Conservation (phyloP, 1,140 invertebrate genomes). For the Capitella teleta region DNA sequence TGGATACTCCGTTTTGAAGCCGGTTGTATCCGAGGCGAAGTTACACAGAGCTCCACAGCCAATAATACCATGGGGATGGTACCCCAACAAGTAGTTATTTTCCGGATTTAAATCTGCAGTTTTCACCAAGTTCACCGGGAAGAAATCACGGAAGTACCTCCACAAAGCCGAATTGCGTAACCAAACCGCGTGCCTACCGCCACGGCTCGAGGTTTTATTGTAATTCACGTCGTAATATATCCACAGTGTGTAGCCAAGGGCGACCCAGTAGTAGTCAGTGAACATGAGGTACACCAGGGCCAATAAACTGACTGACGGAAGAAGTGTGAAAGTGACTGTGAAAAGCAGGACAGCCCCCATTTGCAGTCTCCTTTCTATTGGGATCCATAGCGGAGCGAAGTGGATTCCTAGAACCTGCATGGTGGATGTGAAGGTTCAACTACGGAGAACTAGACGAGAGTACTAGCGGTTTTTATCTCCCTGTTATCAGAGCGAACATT, state of each 20-base stretch:
- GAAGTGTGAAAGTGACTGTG: constrained; percentile 54
- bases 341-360: constrained; percentile 61
- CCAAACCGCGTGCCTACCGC: constrained; percentile 54
- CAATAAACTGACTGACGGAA: constrained; percentile 44
- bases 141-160: constrained; percentile 66
- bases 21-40: constrained; percentile 64
- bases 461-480: too few relatives aligned
- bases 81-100: constrained; percentile 74
- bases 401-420: constrained; percentile 56
- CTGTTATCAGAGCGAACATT: too few relatives aligned
- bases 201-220: constrained; percentile 46
- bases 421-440: too few relatives aligned
- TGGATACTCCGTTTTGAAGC: constrained; percentile 65
- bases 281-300: constrained; percentile 42
- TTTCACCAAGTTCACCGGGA: constrained; percentile 71
- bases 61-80: constrained; percentile 81
- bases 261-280: constrained; percentile 41
- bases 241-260: constrained; percentile 57
- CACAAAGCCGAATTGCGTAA: constrained; percentile 57
- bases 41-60: constrained; percentile 62
- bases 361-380: constrained; percentile 62
- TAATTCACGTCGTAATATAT: constrained; percentile 61
- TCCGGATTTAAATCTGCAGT: constrained; percentile 65
- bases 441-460: too few relatives aligned
- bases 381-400: constrained; percentile 64